Evolutionary conservation across 1,140 invertebrate genomes (phyloP), one percentile per base, ranked within the genome.

Genomic region (Macrosteles quadrilineatus): DNA sequence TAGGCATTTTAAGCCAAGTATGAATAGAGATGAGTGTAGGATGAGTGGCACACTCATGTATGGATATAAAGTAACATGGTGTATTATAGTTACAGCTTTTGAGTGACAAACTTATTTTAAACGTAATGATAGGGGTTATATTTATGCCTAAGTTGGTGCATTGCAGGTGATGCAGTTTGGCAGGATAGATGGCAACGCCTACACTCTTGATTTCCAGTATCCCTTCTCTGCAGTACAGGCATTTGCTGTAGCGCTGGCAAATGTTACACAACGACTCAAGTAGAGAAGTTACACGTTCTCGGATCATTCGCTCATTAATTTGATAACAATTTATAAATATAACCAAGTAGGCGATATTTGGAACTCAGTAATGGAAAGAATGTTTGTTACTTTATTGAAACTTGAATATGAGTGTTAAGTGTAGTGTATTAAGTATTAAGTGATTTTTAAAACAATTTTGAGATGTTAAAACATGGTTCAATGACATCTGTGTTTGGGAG

Each of bases 111-210:
- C 36, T 17, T 11, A 43, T 17, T 9, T n/a, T n/a, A n/a, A 11
- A 4, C 6, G n/a, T n/a, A 9, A n/a, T 6, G 47, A 3, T 4
- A 3, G n/a, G 3, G 3, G 6, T 50, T 50, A 9, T 4, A 50
- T n/a, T 50, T 50, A n/a, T n/a, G n/a, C n/a, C n/a, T n/a, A n/a
- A n/a, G n/a, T n/a, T n/a, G n/a, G n/a, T n/a, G n/a, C n/a, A n/a
- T n/a, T n/a, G n/a, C 78, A 98, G 96, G 97, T 99, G 12, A 98
- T 99, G 96, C 97, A 99, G 83, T 99, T 99, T 83, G 98, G 97
- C 21, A 87, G 97, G 69, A 99, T 99, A 76, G 97, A 99, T 83
- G 94, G 94, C 72, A 98, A 98, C 82, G 96, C 97, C 17, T 99
- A 99, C 81, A 99, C 98, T 0, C 82, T 99, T 77, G 98, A 99